phyloP scores from a whole-genome alignment of 2,113 vertebrate species.

The Symphodus melops region DNA sequence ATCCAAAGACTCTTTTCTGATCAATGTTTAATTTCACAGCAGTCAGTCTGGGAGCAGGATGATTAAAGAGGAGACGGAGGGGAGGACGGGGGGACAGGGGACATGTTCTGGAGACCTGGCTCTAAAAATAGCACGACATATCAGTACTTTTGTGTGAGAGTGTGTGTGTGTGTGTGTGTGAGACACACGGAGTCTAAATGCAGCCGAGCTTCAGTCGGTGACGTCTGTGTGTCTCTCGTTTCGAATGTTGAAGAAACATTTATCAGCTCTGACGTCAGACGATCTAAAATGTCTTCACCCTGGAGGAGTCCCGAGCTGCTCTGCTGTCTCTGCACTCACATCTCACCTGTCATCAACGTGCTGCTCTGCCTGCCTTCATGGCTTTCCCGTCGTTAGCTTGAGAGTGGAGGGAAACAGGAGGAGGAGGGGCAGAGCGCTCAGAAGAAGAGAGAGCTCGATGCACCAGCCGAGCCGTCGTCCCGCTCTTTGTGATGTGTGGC shows the following conservation, averaged over 20 bases:
- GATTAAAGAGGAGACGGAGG: constrained; percentile 54
- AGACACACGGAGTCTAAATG: background rate
- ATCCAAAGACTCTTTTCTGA: constrained; percentile 23
- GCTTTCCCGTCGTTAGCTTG: constrained; percentile 18
- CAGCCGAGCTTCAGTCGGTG: background rate
- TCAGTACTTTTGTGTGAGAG: constrained; percentile 18
- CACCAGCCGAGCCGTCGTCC: constrained; percentile 52
- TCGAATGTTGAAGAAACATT: constrained; percentile 5
- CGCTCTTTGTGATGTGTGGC: constrained; percentile 52
- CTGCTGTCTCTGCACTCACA: constrained; percentile 1
- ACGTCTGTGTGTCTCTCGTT: background rate
- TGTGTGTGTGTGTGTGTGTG: constrained; percentile 18
- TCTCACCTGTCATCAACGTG: constrained; percentile 30
- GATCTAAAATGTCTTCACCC: constrained; percentile 12
- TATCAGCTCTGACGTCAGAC: constrained; percentile 11
- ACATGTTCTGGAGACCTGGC: constrained; percentile 33
- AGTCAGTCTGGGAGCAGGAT: constrained; percentile 47
- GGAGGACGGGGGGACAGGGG: no score
- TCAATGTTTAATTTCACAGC: constrained; percentile 49
- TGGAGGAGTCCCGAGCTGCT: constrained; percentile 11
- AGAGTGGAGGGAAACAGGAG: constrained; percentile 1
- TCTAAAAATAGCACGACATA: constrained; percentile 66
- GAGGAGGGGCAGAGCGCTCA: constrained; percentile 1
- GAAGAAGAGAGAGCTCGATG: constrained; percentile 26
- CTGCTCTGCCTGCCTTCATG: constrained; percentile 14